phyloP scores from a whole-genome alignment of 1,140 invertebrate genomes.

The Cepaea nemoralis region DNA sequence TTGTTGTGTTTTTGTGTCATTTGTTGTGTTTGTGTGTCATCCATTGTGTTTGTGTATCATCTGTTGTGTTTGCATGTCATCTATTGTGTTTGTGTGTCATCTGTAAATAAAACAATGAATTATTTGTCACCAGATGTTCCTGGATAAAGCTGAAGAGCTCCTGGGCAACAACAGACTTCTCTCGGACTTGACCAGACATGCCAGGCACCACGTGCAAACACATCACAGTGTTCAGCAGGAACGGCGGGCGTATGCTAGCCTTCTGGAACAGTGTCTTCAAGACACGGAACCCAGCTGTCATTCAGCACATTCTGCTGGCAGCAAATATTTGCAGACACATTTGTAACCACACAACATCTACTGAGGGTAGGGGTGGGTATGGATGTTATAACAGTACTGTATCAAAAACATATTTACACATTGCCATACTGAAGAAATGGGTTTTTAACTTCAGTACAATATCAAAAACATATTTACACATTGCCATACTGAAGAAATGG shows the following conservation, averaged over 20 bases:
- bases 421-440: too few relatives aligned
- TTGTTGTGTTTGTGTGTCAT: neutral
- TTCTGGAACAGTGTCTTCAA: conserved; percentile 5
- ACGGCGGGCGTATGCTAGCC: neutral
- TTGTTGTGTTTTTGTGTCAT: neutral
- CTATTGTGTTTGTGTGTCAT: neutral
- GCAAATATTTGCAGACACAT: too few relatives aligned
- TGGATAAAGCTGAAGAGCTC: conserved; percentile 31
- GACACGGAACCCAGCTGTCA: conserved; percentile 2
- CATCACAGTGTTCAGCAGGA: conserved; percentile 25
- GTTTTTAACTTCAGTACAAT: too few relatives aligned
- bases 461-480: too few relatives aligned
- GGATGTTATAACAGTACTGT: too few relatives aligned
- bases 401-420: too few relatives aligned
- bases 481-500: too few relatives aligned
- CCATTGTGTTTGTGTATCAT: neutral
- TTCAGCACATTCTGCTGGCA: too few relatives aligned
- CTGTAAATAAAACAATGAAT: neutral
- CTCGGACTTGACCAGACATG: conserved; percentile 3
- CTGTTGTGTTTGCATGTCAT: neutral
- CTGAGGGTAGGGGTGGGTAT: too few relatives aligned
- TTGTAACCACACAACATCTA: too few relatives aligned
- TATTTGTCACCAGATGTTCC: conserved; percentile 28
- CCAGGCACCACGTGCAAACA: neutral
- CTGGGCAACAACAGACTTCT: neutral